Conservation (phyloP, 2,113 vertebrate genomes). For the Oncorhynchus tshawytscha region DNA sequence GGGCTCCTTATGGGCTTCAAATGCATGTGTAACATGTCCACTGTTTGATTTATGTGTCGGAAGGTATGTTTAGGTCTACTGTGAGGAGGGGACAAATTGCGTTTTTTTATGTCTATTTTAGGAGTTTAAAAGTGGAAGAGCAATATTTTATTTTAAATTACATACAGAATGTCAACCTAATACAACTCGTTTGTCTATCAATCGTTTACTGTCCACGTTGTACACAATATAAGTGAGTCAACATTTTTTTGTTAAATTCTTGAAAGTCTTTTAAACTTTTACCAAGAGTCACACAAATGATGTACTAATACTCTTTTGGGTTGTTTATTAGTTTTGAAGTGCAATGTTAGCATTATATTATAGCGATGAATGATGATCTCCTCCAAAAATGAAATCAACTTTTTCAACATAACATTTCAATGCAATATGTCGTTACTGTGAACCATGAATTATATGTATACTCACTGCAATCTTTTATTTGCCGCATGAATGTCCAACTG, state of each 20-base stretch:
- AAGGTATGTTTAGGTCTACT: background rate
- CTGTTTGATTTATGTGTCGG: background rate
- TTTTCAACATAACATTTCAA: conserved; percentile 9
- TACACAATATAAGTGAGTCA: no score
- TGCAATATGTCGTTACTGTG: conserved; percentile 30
- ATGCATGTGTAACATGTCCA: background rate
- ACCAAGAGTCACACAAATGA: background rate
- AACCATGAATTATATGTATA: conserved; percentile 23
- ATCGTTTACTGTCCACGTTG: no score
- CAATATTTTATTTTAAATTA: no score
- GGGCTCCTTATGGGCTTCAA: background rate
- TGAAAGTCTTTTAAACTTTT: background rate
- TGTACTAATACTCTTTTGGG: conserved; percentile 1
- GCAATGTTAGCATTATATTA: background rate
- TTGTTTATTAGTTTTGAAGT: background rate
- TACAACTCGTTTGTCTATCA: no score
- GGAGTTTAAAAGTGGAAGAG: no score
- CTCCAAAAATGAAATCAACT: background rate
- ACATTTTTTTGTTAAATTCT: background rate
- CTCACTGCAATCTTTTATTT: background rate
- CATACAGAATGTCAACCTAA: no score
- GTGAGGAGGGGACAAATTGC: background rate
- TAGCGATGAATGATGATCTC: background rate
- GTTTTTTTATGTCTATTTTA: no score
- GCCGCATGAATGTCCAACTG: conserved; percentile 5